Evolutionary conservation across 2,113 vertebrate species (phyloP).

Genomic region (Coptodon rendalli): DNA sequence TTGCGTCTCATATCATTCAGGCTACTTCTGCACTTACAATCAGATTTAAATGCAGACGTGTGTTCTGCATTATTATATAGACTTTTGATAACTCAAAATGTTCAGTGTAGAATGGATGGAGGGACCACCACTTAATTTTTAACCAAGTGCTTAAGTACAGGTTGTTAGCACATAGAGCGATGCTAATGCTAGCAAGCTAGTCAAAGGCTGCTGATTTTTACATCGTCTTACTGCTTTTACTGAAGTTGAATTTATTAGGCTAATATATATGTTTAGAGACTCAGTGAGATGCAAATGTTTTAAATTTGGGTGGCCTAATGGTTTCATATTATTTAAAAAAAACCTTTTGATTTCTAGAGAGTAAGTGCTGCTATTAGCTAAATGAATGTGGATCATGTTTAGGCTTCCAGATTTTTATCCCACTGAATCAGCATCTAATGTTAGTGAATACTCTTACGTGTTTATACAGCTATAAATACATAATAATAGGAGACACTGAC

Average conservation of each 20-base stretch:
- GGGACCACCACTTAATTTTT: rapidly evolving
- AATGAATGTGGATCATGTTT: neutral
- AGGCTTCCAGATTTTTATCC: neutral
- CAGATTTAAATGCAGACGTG: neutral
- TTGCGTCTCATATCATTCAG: neutral
- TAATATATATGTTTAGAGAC: neutral
- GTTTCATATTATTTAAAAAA: neutral
- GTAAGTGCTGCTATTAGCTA: neutral
- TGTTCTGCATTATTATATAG: neutral
- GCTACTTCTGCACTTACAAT: neutral
- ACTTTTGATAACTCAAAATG: neutral
- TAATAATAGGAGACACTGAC: neutral
- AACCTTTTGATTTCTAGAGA: rapidly evolving
- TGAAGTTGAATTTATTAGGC: neutral
- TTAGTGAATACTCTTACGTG: rapidly evolving
- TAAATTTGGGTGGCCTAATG: neutral
- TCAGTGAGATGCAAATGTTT: neutral
- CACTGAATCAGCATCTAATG: neutral
- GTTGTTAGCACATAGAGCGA: neutral
- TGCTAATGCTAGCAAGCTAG: neutral
- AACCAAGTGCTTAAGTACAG: neutral
- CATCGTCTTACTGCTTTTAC: neutral
- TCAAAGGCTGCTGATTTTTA: neutral
- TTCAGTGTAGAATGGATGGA: neutral
- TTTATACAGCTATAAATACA: neutral